Percentiles rank a stretch among this genome's conserved stretches.
Evolutionary conservation across 2,888 invertebrate genomes (phyloP).

Genomic region (Choristoneura rosaceana): DNA sequence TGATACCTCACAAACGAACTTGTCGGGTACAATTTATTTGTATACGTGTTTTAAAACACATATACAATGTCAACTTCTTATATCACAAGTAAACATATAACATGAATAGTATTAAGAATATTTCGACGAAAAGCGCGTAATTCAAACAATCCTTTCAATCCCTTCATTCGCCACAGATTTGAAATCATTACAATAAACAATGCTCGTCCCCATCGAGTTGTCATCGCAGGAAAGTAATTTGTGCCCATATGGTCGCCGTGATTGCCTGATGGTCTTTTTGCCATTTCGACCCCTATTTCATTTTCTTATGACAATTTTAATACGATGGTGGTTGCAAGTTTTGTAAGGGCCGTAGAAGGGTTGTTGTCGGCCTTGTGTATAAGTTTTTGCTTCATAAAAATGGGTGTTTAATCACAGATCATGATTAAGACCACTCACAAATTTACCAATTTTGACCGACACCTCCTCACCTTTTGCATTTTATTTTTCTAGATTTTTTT

Average conservation of each 20-base stretch:
- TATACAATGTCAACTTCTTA: too few species aligned
- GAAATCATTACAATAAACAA: slow-evolving; percentile 38
- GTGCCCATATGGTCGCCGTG: slow-evolving; percentile 83
- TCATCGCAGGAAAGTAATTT: slow-evolving; percentile 72
- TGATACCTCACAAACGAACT: too few species aligned
- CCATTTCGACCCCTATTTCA: slow-evolving; percentile 54
- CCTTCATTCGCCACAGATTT: slow-evolving; percentile 35
- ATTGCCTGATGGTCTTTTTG: slow-evolving; percentile 76
- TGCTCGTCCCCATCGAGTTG: slow-evolving; percentile 35
- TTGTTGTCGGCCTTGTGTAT: too few species aligned
- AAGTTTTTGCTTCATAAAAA: too few species aligned
- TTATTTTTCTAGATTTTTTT: too few species aligned
- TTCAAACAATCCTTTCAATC: slow-evolving; percentile 16
- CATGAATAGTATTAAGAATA: too few species aligned
- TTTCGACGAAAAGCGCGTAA: slow-evolving; percentile 18
- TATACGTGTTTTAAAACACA: too few species aligned
- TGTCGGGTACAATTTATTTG: too few species aligned
- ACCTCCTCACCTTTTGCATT: too few species aligned
- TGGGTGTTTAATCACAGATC: too few species aligned
- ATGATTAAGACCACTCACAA: too few species aligned
- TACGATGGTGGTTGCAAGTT: slow-evolving; percentile 8
- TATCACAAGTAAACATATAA: background rate
- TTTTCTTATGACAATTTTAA: slow-evolving; percentile 58
- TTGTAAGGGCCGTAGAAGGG: slow-evolving; percentile 19
- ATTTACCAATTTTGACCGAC: too few species aligned